Percentiles rank a stretch among this genome's conserved stretches.
Evolutionary conservation across 2,113 vertebrate genomes (phyloP).

Genomic region (Calonectris borealis): DNA sequence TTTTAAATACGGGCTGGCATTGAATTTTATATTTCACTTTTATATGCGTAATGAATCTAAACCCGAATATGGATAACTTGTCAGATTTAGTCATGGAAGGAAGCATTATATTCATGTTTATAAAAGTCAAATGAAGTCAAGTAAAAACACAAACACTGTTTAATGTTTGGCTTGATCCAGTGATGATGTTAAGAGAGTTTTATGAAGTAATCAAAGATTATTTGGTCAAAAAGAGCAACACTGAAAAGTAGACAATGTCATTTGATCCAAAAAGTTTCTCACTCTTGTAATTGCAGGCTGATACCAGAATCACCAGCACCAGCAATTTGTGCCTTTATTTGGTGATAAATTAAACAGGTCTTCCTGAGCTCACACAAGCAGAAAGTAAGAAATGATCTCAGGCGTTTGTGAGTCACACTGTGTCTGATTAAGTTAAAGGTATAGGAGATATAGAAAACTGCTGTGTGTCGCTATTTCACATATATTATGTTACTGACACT

Average conservation of each 20-base stretch:
- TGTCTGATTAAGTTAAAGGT: conserved; percentile 57
- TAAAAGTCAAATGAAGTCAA: background rate
- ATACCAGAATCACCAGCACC: conserved; percentile 48
- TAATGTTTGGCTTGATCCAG: background rate
- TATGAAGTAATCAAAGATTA: conserved; percentile 14
- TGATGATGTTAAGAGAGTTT: background rate
- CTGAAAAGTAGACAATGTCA: background rate
- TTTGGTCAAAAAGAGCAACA: conserved; percentile 8
- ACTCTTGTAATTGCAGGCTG: background rate
- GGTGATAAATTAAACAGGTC: conserved; percentile 59
- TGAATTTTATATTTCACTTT: conserved; percentile 29
- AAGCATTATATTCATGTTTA: background rate
- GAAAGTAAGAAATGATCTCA: conserved; percentile 63
- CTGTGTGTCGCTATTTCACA: conserved; percentile 28
- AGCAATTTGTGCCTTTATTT: conserved; percentile 62
- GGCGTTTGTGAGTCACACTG: conserved; percentile 51
- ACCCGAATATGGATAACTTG: background rate
- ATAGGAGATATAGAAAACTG: conserved; percentile 22
- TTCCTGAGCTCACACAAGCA: conserved; percentile 60
- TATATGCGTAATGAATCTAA: conserved; percentile 9
- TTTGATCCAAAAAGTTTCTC: background rate
- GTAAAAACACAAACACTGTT: background rate
- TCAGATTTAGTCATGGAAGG: background rate
- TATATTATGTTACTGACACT: conserved; percentile 21
- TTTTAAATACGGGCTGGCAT: background rate